Percentiles rank a stretch among this genome's conserved stretches.
These are phyloP conservation scores for Cremastinae sp. DNA, from an alignment of 2,888 invertebrate species.

Conservation along the genomic window DNA sequence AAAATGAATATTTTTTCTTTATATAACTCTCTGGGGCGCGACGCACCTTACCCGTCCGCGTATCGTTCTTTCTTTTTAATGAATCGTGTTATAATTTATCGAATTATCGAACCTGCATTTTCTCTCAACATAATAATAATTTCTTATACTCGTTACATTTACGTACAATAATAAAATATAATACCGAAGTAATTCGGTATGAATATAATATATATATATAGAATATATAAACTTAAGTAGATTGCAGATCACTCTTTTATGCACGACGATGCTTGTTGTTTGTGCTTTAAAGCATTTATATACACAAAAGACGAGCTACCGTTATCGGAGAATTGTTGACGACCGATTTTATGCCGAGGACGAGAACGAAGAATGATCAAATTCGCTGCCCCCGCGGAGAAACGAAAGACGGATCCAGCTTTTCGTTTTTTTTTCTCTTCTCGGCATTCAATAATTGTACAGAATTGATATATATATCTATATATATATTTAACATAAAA, in stretches of 20 bases:
- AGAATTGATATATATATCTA: conserved; percentile 59
- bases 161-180: conserved; percentile 65
- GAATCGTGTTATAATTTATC: conserved; percentile 27
- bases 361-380: conserved; percentile 30
- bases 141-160: conserved; percentile 59
- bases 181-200: conserved; percentile 55
- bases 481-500: conserved; percentile 58
- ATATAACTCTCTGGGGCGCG: conserved; percentile 17
- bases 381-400: conserved; percentile 28
- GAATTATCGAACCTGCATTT: conserved; percentile 62
- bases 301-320: conserved; percentile 69
- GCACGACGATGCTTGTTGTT: conserved; percentile 63
- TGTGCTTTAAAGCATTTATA: conserved; percentile 66
- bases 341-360: conserved; percentile 7
- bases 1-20: conserved; percentile 49
- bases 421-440: conserved; percentile 36
- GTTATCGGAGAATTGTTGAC: conserved; percentile 46
- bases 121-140: conserved; percentile 56
- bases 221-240: conserved; percentile 73
- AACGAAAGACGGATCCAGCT: conserved; percentile 64
- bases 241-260: conserved; percentile 75
- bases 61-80: conserved; percentile 10
- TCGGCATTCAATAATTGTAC: conserved; percentile 67
- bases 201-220: conserved; percentile 41
- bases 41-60: conserved; percentile 45